Percentiles rank a stretch among this genome's conserved stretches.
phyloP scores from a whole-genome alignment of 2,888 invertebrate genomes.

The Limnephilus lunatus region DNA sequence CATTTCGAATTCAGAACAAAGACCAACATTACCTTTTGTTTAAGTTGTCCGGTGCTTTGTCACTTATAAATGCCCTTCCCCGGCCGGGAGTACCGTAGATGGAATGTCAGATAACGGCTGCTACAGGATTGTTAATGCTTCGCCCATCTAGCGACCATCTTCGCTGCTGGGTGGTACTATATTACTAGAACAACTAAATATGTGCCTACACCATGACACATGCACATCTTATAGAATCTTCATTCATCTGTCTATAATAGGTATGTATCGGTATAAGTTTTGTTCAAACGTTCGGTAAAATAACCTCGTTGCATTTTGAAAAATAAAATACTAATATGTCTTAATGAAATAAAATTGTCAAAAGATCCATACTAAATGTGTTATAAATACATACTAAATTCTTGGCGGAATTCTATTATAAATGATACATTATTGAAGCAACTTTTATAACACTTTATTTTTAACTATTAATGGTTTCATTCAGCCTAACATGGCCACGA shows the following conservation, averaged over 20 bases:
- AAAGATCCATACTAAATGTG: too few species aligned
- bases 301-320: too few species aligned
- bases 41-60: not conserved
- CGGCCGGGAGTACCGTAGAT: conserved; percentile 2
- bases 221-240: not conserved
- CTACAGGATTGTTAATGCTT: conserved; percentile 19
- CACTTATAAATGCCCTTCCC: conserved; percentile 2
- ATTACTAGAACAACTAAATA: not conserved
- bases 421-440: too few species aligned
- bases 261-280: not conserved
- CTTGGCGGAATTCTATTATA: too few species aligned
- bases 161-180: conserved; percentile 14
- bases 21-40: conserved; percentile 18
- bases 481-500: too few species aligned
- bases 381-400: too few species aligned
- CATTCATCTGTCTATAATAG: not conserved
- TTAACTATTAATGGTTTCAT: too few species aligned
- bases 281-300: not conserved
- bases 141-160: not conserved
- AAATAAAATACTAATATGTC: too few species aligned
- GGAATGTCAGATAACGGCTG: conserved; percentile 43
- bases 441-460: too few species aligned
- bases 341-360: too few species aligned
- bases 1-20: conserved; percentile 29
- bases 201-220: not conserved